Evolutionary conservation across 2,113 vertebrate genomes (phyloP).

Genomic region (Hippocampus comes): DNA sequence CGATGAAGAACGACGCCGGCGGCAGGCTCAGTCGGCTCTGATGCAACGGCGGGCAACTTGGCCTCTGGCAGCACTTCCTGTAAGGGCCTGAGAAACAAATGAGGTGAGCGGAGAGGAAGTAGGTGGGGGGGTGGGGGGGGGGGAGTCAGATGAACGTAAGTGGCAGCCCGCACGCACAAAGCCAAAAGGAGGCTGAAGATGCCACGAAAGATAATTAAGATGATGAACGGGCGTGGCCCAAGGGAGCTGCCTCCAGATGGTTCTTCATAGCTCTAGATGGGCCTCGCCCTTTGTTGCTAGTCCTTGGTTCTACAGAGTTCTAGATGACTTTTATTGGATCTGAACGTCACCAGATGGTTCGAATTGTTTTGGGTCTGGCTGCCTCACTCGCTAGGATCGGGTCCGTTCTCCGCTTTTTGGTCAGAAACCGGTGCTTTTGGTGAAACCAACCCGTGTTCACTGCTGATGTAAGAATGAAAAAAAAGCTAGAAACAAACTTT

Average conservation of each 20-base stretch:
- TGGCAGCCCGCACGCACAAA: neutral
- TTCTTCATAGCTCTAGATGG: neutral
- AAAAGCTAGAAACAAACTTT: too few species aligned
- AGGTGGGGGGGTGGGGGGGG: neutral
- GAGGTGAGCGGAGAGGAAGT: neutral
- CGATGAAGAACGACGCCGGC: neutral
- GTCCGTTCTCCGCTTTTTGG: too few species aligned
- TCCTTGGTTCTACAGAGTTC: too few species aligned
- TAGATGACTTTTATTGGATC: too few species aligned
- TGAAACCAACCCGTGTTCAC: too few species aligned
- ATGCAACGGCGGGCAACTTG: conserved; percentile 50
- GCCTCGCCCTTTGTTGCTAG: too few species aligned
- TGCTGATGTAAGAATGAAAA: too few species aligned
- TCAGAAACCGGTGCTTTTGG: too few species aligned
- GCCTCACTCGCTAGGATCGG: too few species aligned
- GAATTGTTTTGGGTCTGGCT: too few species aligned
- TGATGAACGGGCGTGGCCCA: neutral
- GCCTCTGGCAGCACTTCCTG: conserved; percentile 23
- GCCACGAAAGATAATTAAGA: neutral
- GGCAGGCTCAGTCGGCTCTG: conserved; percentile 26
- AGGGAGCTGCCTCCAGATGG: neutral
- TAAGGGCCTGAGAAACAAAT: conserved; percentile 10
- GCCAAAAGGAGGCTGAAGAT: neutral
- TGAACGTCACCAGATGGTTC: too few species aligned
- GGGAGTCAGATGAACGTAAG: conserved; percentile 26